A percentile compares a stretch with the other conserved stretches of the same genome.
Conservation (phyloP, 2,797 vertebrate species). For the Paramormyrops hopkinsi region DNA sequence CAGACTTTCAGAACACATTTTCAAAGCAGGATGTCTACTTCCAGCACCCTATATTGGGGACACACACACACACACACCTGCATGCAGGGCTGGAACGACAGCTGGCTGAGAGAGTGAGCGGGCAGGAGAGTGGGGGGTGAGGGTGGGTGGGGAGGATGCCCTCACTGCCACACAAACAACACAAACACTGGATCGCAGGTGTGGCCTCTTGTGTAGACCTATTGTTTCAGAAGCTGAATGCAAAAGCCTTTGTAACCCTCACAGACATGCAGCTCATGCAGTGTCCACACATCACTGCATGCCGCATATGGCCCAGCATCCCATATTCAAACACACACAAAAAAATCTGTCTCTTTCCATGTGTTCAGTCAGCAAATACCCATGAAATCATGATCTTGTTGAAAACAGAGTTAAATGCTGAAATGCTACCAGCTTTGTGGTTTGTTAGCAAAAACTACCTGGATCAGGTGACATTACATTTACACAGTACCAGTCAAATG, state of each 20-base stretch:
- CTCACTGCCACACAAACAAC: conserved; percentile 23
- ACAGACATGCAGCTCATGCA: background rate
- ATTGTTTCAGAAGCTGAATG: conserved; percentile 20
- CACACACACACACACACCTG: conserved; percentile 58
- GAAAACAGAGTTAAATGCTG: background rate
- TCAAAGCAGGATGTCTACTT: conserved; percentile 61
- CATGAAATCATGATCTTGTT: background rate
- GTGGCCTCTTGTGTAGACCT: background rate
- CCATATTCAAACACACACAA: background rate
- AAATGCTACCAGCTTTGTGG: background rate
- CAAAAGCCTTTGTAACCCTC: conserved; percentile 8
- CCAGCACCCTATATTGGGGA: conserved; percentile 35
- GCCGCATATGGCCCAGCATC: background rate
- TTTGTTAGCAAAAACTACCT: background rate
- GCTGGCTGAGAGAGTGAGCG: conserved; percentile 44
- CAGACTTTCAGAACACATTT: conserved; percentile 57
- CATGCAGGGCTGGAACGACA: conserved; percentile 52
- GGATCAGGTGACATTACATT: background rate
- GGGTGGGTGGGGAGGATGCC: background rate
- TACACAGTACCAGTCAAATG: background rate
- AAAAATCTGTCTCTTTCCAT: background rate
- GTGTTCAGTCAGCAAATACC: background rate
- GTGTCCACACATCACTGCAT: background rate
- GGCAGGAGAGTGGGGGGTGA: conserved; percentile 15
- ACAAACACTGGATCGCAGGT: conserved; percentile 28